A percentile compares a stretch with the other conserved stretches of the same genome.
Conservation (phyloP, 2,888 invertebrate species). For the Spisula subtruncata region DNA sequence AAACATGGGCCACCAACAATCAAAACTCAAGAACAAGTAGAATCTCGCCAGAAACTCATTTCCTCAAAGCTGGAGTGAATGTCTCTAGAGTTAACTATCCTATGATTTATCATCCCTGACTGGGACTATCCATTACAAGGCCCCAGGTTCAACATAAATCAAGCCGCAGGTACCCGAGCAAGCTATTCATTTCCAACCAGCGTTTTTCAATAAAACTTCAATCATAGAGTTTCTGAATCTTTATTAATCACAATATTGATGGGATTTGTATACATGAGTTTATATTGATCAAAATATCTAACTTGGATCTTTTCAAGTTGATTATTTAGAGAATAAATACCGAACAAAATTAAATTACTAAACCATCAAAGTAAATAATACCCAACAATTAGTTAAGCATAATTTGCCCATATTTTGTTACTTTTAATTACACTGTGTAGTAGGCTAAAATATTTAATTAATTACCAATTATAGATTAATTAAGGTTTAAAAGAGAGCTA, state of each 20-base stretch:
- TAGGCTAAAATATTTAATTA: too few relatives aligned
- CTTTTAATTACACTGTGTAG: too few relatives aligned
- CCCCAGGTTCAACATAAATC: slow-evolving; percentile 16
- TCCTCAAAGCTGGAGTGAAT: not conserved
- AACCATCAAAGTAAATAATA: not conserved
- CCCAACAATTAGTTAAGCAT: not conserved
- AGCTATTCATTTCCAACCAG: slow-evolving; percentile 29
- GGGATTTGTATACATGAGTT: not conserved
- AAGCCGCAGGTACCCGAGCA: slow-evolving; percentile 5
- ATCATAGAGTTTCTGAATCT: not conserved
- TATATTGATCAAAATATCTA: not conserved
- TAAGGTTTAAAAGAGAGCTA: too few relatives aligned
- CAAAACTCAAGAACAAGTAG: not conserved
- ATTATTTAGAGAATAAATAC: not conserved
- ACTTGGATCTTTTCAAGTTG: not conserved
- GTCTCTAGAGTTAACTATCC: not conserved
- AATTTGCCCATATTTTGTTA: too few relatives aligned
- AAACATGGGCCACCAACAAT: not conserved
- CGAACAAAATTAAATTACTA: not conserved
- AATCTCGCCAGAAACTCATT: not conserved
- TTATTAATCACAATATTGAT: slow-evolving; percentile 21
- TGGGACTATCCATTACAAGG: slow-evolving; percentile 18
- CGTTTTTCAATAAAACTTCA: slow-evolving; percentile 28
- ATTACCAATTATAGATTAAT: too few relatives aligned
- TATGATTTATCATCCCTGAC: slow-evolving; percentile 20